Percentiles rank a stretch among this genome's conserved stretches.
These are phyloP conservation scores for Pangasianodon hypophthalmus DNA, from an alignment of 2,113 vertebrate genomes.

Conservation along the genomic window DNA sequence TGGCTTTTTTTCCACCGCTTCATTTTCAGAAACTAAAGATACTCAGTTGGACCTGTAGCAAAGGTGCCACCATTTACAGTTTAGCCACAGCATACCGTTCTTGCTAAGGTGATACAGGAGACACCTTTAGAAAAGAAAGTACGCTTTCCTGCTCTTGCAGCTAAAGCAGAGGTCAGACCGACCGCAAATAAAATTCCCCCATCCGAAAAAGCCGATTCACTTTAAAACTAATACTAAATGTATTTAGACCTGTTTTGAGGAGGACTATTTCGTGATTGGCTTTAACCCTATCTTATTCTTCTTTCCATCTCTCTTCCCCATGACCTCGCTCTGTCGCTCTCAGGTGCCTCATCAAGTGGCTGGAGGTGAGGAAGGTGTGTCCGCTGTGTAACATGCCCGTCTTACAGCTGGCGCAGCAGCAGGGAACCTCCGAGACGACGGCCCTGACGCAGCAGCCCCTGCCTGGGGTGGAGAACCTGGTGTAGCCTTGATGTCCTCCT, in stretches of 20 bases:
- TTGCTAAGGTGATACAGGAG: neutral
- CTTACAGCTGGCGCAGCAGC: constrained; percentile 91
- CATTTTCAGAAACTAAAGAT: neutral
- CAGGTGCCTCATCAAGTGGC: constrained; percentile 99
- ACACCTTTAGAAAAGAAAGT: neutral
- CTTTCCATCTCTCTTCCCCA: neutral
- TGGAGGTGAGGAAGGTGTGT: constrained; percentile 98
- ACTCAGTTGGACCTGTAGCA: neutral
- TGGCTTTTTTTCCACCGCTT: neutral
- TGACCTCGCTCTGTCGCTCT: neutral
- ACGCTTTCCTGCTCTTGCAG: too few species aligned
- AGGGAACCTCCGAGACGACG: constrained; percentile 77
- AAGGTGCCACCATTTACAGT: neutral
- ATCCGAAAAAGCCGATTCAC: too few species aligned
- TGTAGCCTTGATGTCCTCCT: constrained; percentile 72
- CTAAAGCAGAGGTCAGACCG: too few species aligned
- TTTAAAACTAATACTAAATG: too few species aligned
- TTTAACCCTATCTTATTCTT: neutral
- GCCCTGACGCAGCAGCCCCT: constrained; percentile 82
- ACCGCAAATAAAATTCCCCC: too few species aligned
- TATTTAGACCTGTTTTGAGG: neutral
- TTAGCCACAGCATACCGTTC: neutral
- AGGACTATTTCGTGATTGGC: neutral
- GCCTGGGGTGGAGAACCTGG: constrained; percentile 89
- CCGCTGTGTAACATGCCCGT: constrained; percentile 98